These are phyloP conservation scores for Nymphalis io DNA, from an alignment of 1,140 invertebrate genomes.

Conservation along the genomic window DNA sequence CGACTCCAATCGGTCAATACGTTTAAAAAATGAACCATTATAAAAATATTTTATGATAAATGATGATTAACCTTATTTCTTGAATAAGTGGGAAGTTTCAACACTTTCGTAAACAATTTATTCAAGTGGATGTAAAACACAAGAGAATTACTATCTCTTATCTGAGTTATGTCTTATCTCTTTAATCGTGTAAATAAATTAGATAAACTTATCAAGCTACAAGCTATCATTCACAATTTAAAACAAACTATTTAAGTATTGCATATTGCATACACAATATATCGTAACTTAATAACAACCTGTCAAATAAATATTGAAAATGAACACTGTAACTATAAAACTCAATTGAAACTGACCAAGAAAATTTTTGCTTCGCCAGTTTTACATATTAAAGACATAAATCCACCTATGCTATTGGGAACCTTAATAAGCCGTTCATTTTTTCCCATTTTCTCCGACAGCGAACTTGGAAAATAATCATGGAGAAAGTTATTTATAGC, in stretches of 20 bases:
- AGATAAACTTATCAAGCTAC: too few species aligned
- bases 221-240: too few species aligned
- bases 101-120: too few species aligned
- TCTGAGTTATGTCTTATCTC: too few species aligned
- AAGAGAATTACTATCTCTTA: too few species aligned
- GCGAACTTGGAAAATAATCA: constrained; percentile 16
- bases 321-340: constrained; percentile 10
- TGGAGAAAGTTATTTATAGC: constrained; percentile 11
- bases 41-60: too few species aligned
- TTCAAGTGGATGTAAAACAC: too few species aligned
- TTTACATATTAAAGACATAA: constrained; percentile 13
- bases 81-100: too few species aligned
- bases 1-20: too few species aligned
- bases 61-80: too few species aligned
- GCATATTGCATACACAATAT: neutral
- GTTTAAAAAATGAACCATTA: too few species aligned
- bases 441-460: constrained; percentile 10
- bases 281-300: neutral
- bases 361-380: constrained; percentile 2
- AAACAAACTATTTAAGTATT: neutral
- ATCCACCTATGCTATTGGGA: constrained; percentile 14
- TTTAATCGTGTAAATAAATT: too few species aligned
- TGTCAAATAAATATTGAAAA: constrained; percentile 16
- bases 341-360: constrained; percentile 11
- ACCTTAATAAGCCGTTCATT: constrained; percentile 9